Conservation (phyloP, 2,888 invertebrate species). For the Calephelis perditalis region DNA sequence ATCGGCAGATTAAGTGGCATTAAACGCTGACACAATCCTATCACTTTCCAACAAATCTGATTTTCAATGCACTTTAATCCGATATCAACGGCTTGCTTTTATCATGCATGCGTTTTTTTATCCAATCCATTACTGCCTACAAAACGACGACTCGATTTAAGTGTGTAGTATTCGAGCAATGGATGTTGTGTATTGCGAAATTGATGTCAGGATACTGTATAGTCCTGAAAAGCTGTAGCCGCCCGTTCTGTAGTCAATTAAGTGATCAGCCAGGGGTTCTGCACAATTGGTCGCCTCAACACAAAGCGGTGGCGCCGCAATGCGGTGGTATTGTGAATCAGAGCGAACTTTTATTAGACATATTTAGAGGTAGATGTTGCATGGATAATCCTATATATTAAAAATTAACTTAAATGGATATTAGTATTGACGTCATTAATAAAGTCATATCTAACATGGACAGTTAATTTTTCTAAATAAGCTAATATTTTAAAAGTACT, state of each 20-base stretch:
- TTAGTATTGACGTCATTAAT: no score
- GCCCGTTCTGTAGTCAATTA: constrained; percentile 71
- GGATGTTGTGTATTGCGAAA: constrained; percentile 28
- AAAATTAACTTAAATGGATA: neutral
- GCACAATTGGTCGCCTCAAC: constrained; percentile 73
- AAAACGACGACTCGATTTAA: no score
- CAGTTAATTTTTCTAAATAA: no score
- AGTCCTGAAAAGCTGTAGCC: constrained; percentile 44
- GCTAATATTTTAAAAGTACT: neutral
- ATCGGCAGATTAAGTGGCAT: constrained; percentile 63
- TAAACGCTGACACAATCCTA: constrained; percentile 58
- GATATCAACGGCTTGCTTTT: constrained; percentile 42
- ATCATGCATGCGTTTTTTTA: constrained; percentile 31
- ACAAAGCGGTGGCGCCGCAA: constrained; percentile 62
- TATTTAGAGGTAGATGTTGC: constrained; percentile 40
- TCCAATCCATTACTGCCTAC: constrained; percentile 25
- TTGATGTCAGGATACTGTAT: constrained; percentile 29
- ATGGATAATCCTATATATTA: neutral
- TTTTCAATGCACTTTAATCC: constrained; percentile 71
- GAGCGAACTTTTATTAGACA: constrained; percentile 57
- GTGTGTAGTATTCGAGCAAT: constrained; percentile 33
- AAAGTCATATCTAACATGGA: no score
- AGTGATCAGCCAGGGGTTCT: constrained; percentile 73
- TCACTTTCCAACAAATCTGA: constrained; percentile 68
- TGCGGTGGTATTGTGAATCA: constrained; percentile 44